Evolutionary conservation across 2,888 invertebrate species (phyloP).

Genomic region (Anoncus sp.): DNA sequence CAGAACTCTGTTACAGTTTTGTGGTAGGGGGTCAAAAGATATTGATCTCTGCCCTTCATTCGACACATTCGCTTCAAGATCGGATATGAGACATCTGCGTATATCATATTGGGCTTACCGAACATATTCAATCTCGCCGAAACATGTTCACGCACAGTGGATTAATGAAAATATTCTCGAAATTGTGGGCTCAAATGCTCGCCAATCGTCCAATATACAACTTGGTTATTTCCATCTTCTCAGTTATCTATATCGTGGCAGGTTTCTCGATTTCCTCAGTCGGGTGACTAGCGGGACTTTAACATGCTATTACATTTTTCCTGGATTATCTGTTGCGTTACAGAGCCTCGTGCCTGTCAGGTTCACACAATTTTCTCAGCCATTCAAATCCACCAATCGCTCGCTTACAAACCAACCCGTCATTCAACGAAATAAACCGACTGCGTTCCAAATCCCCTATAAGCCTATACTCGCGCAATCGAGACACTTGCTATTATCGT

Average conservation of each 20-base stretch:
- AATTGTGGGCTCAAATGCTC: too few relatives aligned
- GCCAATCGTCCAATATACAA: neutral
- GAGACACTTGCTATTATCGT: slow-evolving; percentile 59
- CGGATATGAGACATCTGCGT: slow-evolving; percentile 58
- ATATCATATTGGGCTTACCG: too few relatives aligned
- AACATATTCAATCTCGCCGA: too few relatives aligned
- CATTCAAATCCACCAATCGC: neutral
- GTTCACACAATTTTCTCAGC: slow-evolving; percentile 19
- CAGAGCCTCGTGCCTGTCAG: neutral
- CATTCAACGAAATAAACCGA: neutral
- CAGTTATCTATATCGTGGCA: neutral
- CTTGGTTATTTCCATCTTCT: neutral
- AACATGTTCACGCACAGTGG: neutral
- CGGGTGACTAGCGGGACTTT: neutral
- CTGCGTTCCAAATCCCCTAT: slow-evolving; percentile 34
- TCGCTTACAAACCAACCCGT: neutral
- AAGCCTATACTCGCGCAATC: slow-evolving; percentile 47
- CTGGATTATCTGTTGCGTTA: slow-evolving; percentile 21
- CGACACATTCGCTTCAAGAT: slow-evolving; percentile 63
- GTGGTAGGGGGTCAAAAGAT: slow-evolving; percentile 66
- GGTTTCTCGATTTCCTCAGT: neutral
- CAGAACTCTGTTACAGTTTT: slow-evolving; percentile 53
- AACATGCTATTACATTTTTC: slow-evolving; percentile 14
- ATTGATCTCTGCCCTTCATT: slow-evolving; percentile 68
- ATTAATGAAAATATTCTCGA: neutral